Evolutionary conservation across 1,140 invertebrate species (phyloP).

Genomic region (Cryptotermes secundus): DNA sequence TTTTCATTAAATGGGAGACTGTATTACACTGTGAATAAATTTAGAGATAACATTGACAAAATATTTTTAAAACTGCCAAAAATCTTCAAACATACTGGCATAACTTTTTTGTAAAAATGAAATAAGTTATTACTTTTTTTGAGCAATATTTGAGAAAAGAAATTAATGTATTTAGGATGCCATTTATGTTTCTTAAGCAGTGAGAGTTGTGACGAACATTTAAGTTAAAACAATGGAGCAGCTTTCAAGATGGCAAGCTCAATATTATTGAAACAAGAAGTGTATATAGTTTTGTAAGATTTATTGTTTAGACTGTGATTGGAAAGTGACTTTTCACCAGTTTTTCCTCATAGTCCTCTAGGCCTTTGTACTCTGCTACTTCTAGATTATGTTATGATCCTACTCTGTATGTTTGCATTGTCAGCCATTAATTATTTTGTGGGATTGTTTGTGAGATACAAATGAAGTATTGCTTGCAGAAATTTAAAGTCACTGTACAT

Average conservation of each 20-base stretch:
- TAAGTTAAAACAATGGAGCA: background rate
- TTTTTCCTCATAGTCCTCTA: background rate
- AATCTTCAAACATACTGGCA: background rate
- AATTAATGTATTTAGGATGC: background rate
- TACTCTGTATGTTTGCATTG: background rate
- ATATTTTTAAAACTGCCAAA: background rate
- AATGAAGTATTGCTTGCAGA: conserved; percentile 23
- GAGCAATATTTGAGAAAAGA: background rate
- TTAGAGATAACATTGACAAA: background rate
- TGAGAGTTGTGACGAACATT: background rate
- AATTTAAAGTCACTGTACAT: background rate
- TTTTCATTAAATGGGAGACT: background rate
- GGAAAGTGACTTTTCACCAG: background rate
- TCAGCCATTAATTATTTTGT: background rate
- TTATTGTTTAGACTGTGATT: conserved; percentile 13
- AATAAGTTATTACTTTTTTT: background rate
- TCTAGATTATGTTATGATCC: background rate
- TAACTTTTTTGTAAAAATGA: background rate
- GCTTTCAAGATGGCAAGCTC: conserved; percentile 4
- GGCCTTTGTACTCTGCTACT: background rate
- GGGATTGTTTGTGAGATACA: background rate
- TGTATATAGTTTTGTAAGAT: conserved; percentile 20
- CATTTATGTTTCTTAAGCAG: background rate
- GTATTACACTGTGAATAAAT: background rate
- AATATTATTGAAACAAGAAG: background rate